These are phyloP conservation scores for Callinectes sapidus DNA, from an alignment of 2,888 invertebrate genomes.

Conservation along the genomic window DNA sequence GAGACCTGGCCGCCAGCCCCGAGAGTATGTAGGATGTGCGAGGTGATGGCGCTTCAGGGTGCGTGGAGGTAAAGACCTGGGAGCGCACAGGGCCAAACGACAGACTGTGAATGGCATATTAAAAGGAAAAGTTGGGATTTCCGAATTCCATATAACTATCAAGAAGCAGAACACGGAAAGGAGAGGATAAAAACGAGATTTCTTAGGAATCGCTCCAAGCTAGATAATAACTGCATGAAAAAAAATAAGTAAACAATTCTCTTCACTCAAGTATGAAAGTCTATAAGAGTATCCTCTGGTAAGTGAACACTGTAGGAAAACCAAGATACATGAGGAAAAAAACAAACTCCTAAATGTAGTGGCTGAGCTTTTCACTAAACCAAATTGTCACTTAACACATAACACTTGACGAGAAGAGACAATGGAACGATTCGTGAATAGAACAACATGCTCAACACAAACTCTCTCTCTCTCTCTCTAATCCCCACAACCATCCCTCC, in stretches of 20 bases:
- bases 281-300: neutral
- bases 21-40: neutral
- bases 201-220: neutral
- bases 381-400: neutral
- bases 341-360: neutral
- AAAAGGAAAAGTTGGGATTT: neutral
- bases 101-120: neutral
- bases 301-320: neutral
- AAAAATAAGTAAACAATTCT: neutral
- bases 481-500: neutral
- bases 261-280: neutral
- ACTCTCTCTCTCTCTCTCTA: conserved; percentile 21
- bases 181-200: neutral
- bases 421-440: neutral
- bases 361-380: neutral
- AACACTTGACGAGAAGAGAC: neutral
- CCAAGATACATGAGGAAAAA: neutral
- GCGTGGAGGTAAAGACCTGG: neutral
- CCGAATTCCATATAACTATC: neutral
- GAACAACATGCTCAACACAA: neutral
- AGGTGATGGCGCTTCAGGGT: neutral
- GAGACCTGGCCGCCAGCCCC: neutral
- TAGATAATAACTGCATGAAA: neutral
- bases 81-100: neutral
- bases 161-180: neutral